Percentiles rank a stretch among this genome's conserved stretches.
phyloP scores from a whole-genome alignment of 2,113 vertebrate genomes.

The Tragelaphus strepsiceros region DNA sequence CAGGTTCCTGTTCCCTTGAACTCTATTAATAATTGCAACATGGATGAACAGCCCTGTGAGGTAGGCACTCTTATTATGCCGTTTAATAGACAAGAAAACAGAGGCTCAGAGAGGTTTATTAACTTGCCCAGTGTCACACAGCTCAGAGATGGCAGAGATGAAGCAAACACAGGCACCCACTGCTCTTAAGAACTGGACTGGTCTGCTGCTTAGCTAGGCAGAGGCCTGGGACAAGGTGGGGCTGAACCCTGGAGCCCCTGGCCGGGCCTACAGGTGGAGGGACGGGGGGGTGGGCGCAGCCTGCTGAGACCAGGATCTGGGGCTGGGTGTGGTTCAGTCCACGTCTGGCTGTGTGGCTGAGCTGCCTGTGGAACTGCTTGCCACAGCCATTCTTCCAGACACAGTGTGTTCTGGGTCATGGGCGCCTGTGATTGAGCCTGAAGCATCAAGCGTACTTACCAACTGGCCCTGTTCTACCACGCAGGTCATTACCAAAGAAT shows the following conservation, averaged over 20 bases:
- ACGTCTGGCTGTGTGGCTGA: neutral
- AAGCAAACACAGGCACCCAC: neutral
- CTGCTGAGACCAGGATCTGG: neutral
- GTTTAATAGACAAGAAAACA: neutral
- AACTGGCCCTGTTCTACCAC: neutral
- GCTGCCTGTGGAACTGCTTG: neutral
- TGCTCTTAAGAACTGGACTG: neutral
- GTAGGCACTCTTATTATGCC: neutral
- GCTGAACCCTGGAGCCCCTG: neutral
- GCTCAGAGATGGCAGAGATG: neutral
- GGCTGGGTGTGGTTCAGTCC: neutral
- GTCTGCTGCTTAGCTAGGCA: neutral
- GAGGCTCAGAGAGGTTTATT: constrained; percentile 2
- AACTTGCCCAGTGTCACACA: neutral
- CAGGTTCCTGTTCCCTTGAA: neutral
- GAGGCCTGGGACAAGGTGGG: neutral
- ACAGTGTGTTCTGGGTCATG: neutral
- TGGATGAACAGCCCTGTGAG: no score
- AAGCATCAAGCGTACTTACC: neutral
- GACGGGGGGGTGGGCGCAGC: neutral
- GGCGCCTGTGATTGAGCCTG: neutral
- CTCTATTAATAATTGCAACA: neutral
- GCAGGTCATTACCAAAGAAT: neutral
- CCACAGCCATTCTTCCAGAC: neutral
- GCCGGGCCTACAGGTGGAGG: neutral